These are phyloP conservation scores for Chiroxiphia lanceolata DNA, from an alignment of 2,797 vertebrate species.

Conservation along the genomic window DNA sequence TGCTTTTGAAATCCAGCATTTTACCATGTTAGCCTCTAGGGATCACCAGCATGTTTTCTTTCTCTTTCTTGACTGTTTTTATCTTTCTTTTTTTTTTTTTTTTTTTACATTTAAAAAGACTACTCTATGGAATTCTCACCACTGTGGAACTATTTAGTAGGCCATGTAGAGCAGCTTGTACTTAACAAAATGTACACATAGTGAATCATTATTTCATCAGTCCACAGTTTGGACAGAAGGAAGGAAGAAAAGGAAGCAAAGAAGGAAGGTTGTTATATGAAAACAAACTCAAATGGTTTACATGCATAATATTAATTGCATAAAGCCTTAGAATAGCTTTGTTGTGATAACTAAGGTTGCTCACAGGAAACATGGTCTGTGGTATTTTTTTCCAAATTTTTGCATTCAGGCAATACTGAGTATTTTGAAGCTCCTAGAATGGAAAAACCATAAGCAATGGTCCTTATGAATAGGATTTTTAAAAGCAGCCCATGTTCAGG, in stretches of 20 bases:
- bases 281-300: neutral
- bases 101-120: neutral
- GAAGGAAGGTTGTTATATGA: neutral
- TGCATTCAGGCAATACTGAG: neutral
- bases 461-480: neutral
- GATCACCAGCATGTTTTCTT: neutral
- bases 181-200: neutral
- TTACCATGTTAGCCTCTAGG: neutral
- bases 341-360: fast-evolving
- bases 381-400: neutral
- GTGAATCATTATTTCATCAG: neutral
- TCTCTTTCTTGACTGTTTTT: neutral
- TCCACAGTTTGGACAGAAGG: neutral
- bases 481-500: neutral
- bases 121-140: neutral
- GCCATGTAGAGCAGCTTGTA: neutral
- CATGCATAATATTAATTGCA: neutral
- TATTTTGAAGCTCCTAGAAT: neutral
- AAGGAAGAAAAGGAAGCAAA: neutral
- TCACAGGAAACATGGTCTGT: neutral
- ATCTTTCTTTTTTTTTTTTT: neutral
- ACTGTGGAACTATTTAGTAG: neutral
- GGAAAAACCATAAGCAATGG: neutral
- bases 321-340: neutral
- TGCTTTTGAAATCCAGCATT: neutral